A percentile compares a stretch with the other conserved stretches of the same genome.
phyloP scores from a whole-genome alignment of 1,140 invertebrate species.

The Leptinotarsa lineolata region DNA sequence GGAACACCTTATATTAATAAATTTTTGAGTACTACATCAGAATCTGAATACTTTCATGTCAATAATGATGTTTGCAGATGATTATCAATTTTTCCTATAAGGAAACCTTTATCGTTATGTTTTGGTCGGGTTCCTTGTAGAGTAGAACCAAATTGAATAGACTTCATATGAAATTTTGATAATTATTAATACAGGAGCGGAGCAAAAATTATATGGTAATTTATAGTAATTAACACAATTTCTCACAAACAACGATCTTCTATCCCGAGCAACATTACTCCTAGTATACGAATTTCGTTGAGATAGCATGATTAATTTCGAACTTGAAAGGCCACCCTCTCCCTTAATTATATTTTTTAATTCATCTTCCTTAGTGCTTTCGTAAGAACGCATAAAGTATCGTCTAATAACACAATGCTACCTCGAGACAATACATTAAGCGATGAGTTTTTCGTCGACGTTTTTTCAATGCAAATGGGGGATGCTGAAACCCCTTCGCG shows the following conservation, averaged over 20 bases:
- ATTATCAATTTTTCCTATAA: too few species aligned
- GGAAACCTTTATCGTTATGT: too few species aligned
- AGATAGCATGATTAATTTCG: constrained; percentile 13
- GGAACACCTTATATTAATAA: too few species aligned
- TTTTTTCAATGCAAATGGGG: constrained; percentile 11
- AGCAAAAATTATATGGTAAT: too few species aligned
- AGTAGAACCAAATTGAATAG: too few species aligned
- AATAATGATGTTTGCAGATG: too few species aligned
- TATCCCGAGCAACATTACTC: background rate
- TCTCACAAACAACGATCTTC: too few species aligned
- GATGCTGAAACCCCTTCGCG: constrained; percentile 26
- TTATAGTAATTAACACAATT: too few species aligned
- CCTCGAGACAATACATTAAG: constrained; percentile 43
- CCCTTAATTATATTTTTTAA: constrained; percentile 52
- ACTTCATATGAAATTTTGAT: background rate
- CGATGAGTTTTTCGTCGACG: constrained; percentile 41
- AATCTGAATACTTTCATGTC: too few species aligned
- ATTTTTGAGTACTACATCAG: too few species aligned
- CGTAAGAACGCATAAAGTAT: constrained; percentile 47
- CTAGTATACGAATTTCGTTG: background rate
- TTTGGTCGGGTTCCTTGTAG: too few species aligned
- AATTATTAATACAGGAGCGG: too few species aligned
- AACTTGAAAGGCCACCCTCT: constrained; percentile 11
- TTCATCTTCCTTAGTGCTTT: constrained; percentile 51
- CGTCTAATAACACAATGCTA: constrained; percentile 6